Percentiles rank a stretch among this genome's conserved stretches.
Evolutionary conservation across 2,797 vertebrate species (phyloP).

Genomic region (Gallinago stenura): DNA sequence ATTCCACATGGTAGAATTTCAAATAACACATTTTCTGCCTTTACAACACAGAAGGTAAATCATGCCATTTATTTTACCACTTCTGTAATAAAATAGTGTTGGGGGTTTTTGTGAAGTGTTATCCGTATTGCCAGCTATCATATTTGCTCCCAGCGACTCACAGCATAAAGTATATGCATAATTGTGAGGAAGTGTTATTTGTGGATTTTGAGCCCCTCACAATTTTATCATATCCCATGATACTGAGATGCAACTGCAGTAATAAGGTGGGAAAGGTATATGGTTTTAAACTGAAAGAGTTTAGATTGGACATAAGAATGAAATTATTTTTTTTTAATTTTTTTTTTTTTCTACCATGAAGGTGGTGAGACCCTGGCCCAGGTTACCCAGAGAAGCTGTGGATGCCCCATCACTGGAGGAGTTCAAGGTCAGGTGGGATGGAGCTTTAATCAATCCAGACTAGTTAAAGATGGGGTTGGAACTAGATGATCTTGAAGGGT

Average conservation of each 20-base stretch:
- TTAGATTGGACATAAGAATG: not conserved
- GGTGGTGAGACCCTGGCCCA: not conserved
- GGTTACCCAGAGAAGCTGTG: not conserved
- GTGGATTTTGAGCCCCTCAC: not conserved
- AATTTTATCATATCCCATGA: not conserved
- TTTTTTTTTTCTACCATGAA: not conserved
- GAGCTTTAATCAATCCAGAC: not conserved
- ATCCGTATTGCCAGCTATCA: not conserved
- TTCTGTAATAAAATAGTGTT: not conserved
- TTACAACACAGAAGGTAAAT: not conserved
- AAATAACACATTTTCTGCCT: not conserved
- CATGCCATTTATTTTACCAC: not conserved
- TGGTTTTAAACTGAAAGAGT: not conserved
- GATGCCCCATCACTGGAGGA: not conserved
- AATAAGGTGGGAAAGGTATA: not conserved
- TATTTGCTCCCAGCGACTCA: not conserved
- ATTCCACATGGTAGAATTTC: not conserved
- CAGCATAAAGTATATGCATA: not conserved
- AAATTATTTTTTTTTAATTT: not conserved
- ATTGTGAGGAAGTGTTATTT: not conserved
- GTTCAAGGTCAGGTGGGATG: not conserved
- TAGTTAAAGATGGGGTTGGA: not conserved
- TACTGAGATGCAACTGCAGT: not conserved
- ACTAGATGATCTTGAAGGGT: not conserved
- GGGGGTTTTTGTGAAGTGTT: fast-evolving